Base-by-base conservation (phyloP, 1,140 invertebrate genomes). In the Nylanderia fulva region DNA sequence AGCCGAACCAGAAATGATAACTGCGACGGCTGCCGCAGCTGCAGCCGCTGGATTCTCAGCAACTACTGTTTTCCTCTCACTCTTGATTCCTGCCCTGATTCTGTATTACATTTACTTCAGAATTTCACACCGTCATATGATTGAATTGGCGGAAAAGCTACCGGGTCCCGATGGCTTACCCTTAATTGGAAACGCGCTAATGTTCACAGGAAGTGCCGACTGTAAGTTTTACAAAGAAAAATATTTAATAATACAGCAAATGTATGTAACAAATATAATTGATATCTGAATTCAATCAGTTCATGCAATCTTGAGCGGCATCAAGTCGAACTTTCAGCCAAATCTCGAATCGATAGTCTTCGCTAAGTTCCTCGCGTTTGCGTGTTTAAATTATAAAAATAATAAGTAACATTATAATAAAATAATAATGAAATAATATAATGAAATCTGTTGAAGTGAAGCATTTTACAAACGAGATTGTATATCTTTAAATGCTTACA, bases 41-140 rank as follows among this genome's bases (percentile, higher is more conserved):
- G 42, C 93, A 15, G 90, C 93, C 54, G 79, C 90, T 42, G 95
- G 93, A 83, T 90, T 96, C 39, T 95, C 95, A 76, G 95, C 96
- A 18, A 96, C 96, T 8, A 90, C 91, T 0, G 93, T 97, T 24
- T 97, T 97, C 91, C 96, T 97, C 77, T 95, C 96, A 58, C 95
- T 97, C 15, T 93, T 98, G 21, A 90, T 97, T 13, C 97, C 97
- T 13, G 96, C 96, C 0, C 7, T 97, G 9, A 90, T 96, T 0
- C 94, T 98, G 11, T 97, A 96, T 94, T 97, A 96, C 91, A 94
- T 96, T 29, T 98, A 98, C 93, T 98, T 97, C 96, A 95, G 96
- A 52, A 93, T 97, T 79, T 97, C 96, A 0, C 95, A 97, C 27
- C 94, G 96, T 27, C 96, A 96, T 86, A 93, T 98, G 92, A 94